Conservation (phyloP, 2,888 invertebrate species). For the Drosophila mulleri region DNA sequence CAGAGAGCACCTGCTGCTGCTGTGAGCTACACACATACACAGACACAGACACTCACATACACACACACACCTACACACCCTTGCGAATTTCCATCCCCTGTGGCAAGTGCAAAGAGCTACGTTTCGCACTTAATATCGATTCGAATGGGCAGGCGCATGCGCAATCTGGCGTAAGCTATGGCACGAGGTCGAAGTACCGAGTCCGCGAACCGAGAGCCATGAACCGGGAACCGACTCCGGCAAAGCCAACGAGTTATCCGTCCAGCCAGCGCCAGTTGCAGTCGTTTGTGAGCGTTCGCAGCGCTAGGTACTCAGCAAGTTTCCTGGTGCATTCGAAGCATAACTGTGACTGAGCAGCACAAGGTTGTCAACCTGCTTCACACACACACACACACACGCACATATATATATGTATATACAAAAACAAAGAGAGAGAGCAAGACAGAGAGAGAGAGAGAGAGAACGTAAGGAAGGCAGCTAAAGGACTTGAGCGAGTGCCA, state of each 20-base stretch:
- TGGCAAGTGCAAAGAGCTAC: conserved; percentile 14
- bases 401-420: not conserved
- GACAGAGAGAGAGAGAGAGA: conserved; percentile 4
- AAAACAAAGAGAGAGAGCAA: not conserved
- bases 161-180: conserved; percentile 33
- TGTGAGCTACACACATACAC: conserved; percentile 6
- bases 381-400: not conserved
- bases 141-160: conserved; percentile 31
- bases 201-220: conserved; percentile 13
- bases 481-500: conserved; percentile 7
- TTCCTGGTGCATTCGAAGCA: conserved; percentile 54
- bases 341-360: conserved; percentile 56
- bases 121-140: conserved; percentile 68
- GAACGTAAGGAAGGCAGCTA: not conserved
- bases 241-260: conserved; percentile 54
- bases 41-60: not conserved
- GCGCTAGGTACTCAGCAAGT: conserved; percentile 70
- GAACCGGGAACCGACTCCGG: conserved; percentile 15
- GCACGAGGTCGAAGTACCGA: conserved; percentile 33
- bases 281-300: conserved; percentile 80
- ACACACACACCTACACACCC: not conserved
- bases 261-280: conserved; percentile 57
- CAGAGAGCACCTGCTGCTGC: conserved; percentile 53
- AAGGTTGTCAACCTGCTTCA: conserved; percentile 58
- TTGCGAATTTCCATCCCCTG: conserved; percentile 39